Evolutionary conservation across 2,888 invertebrate species (phyloP).

Genomic region (Sminthurinus aureus): DNA sequence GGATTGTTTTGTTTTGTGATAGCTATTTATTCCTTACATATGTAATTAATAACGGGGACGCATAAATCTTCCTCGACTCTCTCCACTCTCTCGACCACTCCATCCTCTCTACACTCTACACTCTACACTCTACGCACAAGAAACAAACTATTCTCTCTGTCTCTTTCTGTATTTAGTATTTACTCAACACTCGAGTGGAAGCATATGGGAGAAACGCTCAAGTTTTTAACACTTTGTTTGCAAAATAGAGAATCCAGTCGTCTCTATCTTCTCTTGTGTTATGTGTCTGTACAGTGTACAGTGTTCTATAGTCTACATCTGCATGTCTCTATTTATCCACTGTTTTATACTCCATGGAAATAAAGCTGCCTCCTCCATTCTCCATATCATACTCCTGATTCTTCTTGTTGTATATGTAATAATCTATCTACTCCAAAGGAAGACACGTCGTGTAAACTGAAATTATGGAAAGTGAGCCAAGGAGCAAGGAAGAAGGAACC

Average conservation of each 20-base stretch:
- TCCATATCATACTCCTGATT: no score
- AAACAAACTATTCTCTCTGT: neutral
- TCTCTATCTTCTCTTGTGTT: neutral
- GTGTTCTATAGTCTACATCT: no score
- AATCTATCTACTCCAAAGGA: no score
- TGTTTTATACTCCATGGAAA: no score
- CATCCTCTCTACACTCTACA: neutral
- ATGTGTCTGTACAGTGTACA: neutral
- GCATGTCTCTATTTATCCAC: no score
- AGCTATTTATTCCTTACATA: slow-evolving; percentile 30
- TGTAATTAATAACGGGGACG: slow-evolving; percentile 22
- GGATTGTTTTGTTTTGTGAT: slow-evolving; percentile 8
- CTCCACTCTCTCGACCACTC: neutral
- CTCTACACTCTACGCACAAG: neutral
- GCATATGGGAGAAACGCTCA: neutral
- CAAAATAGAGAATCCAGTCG: no score
- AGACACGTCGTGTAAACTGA: neutral
- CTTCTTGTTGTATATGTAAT: no score
- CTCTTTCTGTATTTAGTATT: neutral
- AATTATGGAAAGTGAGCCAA: neutral
- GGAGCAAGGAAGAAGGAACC: neutral
- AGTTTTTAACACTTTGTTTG: slow-evolving; percentile 1
- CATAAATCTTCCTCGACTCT: slow-evolving; percentile 19
- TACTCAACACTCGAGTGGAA: neutral
- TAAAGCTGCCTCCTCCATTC: no score